Conservation (phyloP, 2,797 vertebrate genomes). For the Aphelocoma californica region DNA sequence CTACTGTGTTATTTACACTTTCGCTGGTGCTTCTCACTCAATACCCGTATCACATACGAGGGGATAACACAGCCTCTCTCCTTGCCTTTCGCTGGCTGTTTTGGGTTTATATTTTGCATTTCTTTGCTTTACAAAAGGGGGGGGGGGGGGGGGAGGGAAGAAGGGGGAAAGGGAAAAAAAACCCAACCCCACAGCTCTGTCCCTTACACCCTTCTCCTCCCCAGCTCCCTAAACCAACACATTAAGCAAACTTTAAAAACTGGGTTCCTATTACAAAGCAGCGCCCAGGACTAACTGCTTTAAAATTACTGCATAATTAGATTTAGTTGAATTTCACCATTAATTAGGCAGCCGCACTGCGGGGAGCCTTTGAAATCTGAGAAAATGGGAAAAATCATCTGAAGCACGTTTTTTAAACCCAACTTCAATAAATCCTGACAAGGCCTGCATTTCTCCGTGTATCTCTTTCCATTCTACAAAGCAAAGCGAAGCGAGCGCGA, state of each 20-base stretch:
- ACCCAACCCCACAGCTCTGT: neutral
- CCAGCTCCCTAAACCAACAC: constrained; percentile 73
- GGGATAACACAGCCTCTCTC: constrained; percentile 9
- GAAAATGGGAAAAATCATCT: constrained; percentile 80
- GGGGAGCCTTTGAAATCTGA: constrained; percentile 80
- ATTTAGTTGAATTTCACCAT: constrained; percentile 83
- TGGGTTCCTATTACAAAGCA: constrained; percentile 78
- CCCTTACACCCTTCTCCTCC: constrained; percentile 30
- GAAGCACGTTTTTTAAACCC: constrained; percentile 78
- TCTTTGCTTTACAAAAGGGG: constrained; percentile 38
- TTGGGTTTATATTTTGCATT: constrained; percentile 34
- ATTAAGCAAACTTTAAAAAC: constrained; percentile 81
- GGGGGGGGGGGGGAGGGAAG: accelerated
- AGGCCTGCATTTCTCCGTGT: constrained; percentile 71
- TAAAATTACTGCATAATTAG: constrained; percentile 85
- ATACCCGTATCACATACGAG: constrained; percentile 35
- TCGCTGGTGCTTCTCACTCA: constrained; percentile 58
- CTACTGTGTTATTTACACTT: constrained; percentile 64
- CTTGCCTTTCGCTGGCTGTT: constrained; percentile 5
- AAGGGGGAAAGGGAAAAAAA: neutral
- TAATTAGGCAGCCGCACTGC: constrained; percentile 81
- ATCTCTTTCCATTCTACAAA: constrained; percentile 65
- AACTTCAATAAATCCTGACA: constrained; percentile 77
- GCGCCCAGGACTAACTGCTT: constrained; percentile 81
- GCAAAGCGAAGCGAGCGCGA: constrained; percentile 43